phyloP scores from a whole-genome alignment of 1,140 invertebrate species.

The Neelides sp. region DNA sequence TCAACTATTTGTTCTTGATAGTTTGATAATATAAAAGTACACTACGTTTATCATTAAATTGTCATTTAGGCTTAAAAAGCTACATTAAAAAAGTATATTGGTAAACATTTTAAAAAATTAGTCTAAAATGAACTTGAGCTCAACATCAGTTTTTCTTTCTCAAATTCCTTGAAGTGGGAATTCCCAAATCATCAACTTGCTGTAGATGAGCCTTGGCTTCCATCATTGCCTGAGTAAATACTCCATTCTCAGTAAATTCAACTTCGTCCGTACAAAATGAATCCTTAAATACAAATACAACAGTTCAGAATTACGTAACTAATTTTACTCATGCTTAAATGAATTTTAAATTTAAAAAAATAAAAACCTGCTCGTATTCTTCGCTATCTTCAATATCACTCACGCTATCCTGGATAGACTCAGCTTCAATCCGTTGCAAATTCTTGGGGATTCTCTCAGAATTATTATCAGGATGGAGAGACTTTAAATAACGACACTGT shows the following conservation, averaged over 20 bases:
- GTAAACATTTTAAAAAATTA: too few species aligned
- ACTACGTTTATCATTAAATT: too few species aligned
- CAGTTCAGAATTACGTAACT: too few species aligned
- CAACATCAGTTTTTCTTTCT: too few species aligned
- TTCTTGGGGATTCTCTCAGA: not conserved
- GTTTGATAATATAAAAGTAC: too few species aligned
- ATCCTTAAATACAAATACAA: constrained; percentile 21
- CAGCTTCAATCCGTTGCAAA: not conserved
- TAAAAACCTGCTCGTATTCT: constrained; percentile 1
- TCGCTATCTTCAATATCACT: not conserved
- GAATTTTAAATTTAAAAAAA: not conserved
- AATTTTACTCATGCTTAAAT: too few species aligned
- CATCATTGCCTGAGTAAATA: constrained; percentile 27
- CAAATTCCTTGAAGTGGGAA: too few species aligned
- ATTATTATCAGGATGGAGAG: not conserved
- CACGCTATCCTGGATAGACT: not conserved
- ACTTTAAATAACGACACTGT: constrained; percentile 17
- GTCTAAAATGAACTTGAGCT: too few species aligned
- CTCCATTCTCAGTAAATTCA: constrained; percentile 22
- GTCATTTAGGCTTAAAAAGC: too few species aligned
- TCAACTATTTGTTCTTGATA: too few species aligned
- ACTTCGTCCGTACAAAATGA: constrained; percentile 24
- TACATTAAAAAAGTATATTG: too few species aligned
- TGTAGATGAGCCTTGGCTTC: constrained; percentile 6
- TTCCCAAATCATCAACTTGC: not conserved